Percentiles rank a stretch among this genome's conserved stretches.
phyloP scores from a whole-genome alignment of 2,113 vertebrate species.

The Colaptes auratus region DNA sequence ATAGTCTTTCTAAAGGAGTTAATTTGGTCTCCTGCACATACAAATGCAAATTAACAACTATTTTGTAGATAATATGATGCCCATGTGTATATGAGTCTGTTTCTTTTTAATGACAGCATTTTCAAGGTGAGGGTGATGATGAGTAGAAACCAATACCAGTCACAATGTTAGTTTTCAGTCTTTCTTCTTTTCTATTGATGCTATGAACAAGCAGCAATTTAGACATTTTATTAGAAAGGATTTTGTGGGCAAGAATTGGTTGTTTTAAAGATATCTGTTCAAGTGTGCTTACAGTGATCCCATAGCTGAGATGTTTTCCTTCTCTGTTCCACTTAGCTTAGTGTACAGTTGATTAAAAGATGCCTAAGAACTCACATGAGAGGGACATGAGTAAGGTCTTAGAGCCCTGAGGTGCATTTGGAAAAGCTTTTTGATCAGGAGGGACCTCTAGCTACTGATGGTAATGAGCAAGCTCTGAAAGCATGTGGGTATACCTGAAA shows the following conservation, averaged over 20 bases:
- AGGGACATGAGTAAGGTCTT: not conserved
- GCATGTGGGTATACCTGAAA: not conserved
- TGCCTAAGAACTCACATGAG: not conserved
- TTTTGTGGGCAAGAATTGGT: not conserved
- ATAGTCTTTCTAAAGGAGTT: not conserved
- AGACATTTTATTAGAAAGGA: not conserved
- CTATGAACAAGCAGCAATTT: not conserved
- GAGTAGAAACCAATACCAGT: not conserved
- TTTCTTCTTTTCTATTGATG: not conserved
- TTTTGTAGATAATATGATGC: not conserved
- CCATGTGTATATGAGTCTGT: too few relatives aligned
- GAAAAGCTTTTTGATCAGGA: not conserved
- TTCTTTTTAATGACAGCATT: not conserved
- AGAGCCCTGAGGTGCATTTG: not conserved
- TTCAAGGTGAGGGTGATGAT: not conserved
- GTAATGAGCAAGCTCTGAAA: not conserved
- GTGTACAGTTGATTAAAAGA: not conserved
- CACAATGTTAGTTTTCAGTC: not conserved
- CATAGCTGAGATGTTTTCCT: not conserved
- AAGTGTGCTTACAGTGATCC: not conserved
- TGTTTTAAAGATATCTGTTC: not conserved
- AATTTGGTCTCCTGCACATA: not conserved
- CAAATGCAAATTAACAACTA: not conserved
- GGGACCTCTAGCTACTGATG: not conserved
- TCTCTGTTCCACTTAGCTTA: not conserved